Evolutionary conservation across 2,888 invertebrate species (phyloP).

Genomic region (Trissonchulus sp.): DNA sequence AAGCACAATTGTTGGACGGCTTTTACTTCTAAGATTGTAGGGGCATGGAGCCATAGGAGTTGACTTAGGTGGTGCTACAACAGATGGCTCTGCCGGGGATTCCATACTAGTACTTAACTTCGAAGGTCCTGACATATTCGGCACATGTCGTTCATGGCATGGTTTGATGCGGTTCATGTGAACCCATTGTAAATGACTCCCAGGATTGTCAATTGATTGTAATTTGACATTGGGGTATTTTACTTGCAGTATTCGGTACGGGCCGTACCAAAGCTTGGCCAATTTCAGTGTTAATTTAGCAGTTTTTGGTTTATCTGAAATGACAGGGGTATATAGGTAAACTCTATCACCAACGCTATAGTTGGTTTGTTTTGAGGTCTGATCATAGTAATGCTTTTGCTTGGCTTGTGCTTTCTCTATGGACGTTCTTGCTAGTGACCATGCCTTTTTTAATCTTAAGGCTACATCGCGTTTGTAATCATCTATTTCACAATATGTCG

Average conservation of each 20-base stretch:
- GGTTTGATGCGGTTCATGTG: not conserved
- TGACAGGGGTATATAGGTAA: not conserved
- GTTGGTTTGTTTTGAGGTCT: not conserved
- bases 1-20: too few species aligned
- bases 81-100: not conserved
- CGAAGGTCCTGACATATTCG: not conserved
- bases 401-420: not conserved
- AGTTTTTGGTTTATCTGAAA: not conserved
- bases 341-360: slow-evolving; percentile 8
- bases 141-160: not conserved
- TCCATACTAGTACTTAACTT: not conserved
- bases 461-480: slow-evolving; percentile 2
- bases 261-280: not conserved
- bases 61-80: too few species aligned
- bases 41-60: too few species aligned
- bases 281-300: not conserved
- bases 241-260: not conserved
- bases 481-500: not conserved
- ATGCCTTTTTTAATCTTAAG: not conserved
- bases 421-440: not conserved
- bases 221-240: not conserved
- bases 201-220: not conserved
- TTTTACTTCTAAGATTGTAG: too few species aligned
- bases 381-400: slow-evolving; percentile 23
- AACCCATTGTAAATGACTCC: not conserved